Percentiles rank a stretch among this genome's conserved stretches.
Conservation (phyloP, 1,140 invertebrate species). For the Heliconius hewitsoni region DNA sequence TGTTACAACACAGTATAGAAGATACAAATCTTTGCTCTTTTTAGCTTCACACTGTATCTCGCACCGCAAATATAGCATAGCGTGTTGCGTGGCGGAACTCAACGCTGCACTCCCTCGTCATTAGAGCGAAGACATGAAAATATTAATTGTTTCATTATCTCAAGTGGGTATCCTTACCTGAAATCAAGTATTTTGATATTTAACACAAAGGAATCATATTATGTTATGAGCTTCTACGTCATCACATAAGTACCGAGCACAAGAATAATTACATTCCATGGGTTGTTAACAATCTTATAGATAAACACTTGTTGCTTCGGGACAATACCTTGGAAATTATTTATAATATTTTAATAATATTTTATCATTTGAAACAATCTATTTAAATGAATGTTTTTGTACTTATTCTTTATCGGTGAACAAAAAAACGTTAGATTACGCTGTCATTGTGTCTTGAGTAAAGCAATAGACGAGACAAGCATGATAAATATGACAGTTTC, state of each 20-base stretch:
- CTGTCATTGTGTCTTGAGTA: neutral
- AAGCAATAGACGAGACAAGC: neutral
- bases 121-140: too few species aligned
- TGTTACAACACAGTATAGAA: too few species aligned
- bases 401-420: neutral
- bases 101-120: too few species aligned
- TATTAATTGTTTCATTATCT: neutral
- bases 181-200: neutral
- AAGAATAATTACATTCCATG: neutral
- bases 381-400: neutral
- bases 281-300: conserved; percentile 12
- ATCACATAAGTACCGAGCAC: neutral
- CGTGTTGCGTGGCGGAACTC: too few species aligned
- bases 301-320: conserved; percentile 21
- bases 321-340: conserved; percentile 14
- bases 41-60: too few species aligned
- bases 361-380: neutral
- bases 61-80: too few species aligned
- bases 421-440: conserved; percentile 3
- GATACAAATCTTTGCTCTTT: too few species aligned
- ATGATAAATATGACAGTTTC: neutral
- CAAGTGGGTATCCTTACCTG: neutral
- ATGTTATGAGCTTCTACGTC: neutral
- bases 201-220: neutral
- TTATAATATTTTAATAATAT: neutral